Evolutionary conservation across 2,113 vertebrate genomes (phyloP), one percentile per base, ranked within the genome.

Genomic region (Engystomops pustulosus): DNA sequence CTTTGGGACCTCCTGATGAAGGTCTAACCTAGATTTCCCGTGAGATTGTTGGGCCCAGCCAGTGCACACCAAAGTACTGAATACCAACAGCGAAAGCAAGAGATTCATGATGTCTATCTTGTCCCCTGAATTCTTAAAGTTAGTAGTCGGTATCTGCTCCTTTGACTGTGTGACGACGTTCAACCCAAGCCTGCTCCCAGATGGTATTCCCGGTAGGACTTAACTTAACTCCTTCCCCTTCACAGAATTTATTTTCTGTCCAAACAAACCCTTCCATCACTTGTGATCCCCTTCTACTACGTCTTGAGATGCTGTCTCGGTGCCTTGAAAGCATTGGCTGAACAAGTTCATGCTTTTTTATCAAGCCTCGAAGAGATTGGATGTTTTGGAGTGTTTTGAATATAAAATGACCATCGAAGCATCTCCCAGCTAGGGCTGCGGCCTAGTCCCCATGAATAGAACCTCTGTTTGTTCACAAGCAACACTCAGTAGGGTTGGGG

Each of bases 401-500:
- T 83, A 62, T 83, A 67, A 68, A 67, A 62, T 76, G 53, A 51
- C 45, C 23, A 12, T 53, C 15, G 10, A n/a, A 47, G 72, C 81
- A 44, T 78, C 53, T 74, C 30, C 11, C 44, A 38, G 72, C 44
- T 8, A 65, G 81, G 70, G 51, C 32, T 84, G 72, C 45, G 72
- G 82, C 82, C 82, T 77, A 69, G 82, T 78, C 32, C 5, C 41
- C 1, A 84, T 84, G 82, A 84, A 84, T 84, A 20, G 82, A 27
- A 34, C 32, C 72, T 84, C 72, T 84, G 82, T 84, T 77, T 77
- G 72, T 68, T 84, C 72, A 84, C 34, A 68, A 84, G 81, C 30
- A 68, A 65, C 6, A 7, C 60, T 17, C 72, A 51, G 60, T 12
- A 36, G 30, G 62, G 45, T 30, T 58, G 38, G 81, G 51, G 30